A percentile compares a stretch with the other conserved stretches of the same genome.
Conservation (phyloP, 2,113 vertebrate genomes). For the Cisticola juncidis region DNA sequence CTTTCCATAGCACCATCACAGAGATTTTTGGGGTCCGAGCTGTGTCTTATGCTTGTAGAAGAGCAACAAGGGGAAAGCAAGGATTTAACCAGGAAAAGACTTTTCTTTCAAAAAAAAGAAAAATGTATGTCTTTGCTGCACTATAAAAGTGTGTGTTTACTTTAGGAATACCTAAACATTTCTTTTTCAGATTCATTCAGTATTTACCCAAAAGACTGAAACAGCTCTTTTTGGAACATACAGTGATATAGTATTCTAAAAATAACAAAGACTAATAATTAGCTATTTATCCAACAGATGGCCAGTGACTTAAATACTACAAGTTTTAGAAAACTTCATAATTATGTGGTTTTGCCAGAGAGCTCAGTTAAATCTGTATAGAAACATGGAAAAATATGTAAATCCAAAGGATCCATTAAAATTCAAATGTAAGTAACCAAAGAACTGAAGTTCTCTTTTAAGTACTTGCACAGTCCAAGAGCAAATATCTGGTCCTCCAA, state of each 20-base stretch:
- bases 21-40: background rate
- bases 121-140: background rate
- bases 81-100: background rate
- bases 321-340: background rate
- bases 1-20: background rate
- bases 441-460: background rate
- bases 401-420: background rate
- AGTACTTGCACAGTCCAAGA: background rate
- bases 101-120: background rate
- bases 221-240: background rate
- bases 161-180: background rate
- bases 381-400: background rate
- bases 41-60: background rate
- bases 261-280: constrained; percentile 25
- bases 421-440: background rate
- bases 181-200: background rate
- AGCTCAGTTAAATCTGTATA: background rate
- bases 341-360: background rate
- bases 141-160: background rate
- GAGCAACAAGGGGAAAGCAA: background rate
- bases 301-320: background rate
- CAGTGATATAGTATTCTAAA: background rate
- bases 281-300: background rate
- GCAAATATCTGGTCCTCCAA: background rate
- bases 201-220: background rate